Conservation (phyloP, 2,113 vertebrate genomes). For the Phasianus colchicus region DNA sequence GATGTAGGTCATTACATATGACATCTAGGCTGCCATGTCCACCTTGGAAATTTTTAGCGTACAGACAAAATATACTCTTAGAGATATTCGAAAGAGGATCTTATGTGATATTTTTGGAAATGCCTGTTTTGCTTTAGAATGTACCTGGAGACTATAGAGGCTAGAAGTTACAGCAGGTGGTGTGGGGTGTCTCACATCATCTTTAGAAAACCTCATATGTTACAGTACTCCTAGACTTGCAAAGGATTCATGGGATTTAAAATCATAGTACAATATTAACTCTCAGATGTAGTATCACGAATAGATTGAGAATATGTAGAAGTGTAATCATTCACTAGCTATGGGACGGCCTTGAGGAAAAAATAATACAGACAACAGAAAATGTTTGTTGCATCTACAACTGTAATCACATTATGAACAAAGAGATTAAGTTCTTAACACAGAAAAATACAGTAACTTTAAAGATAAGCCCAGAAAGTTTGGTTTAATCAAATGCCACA, state of each 20-base stretch:
- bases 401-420: conserved; percentile 52
- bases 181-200: not conserved
- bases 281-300: not conserved
- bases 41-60: not conserved
- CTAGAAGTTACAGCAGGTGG: not conserved
- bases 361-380: conserved; percentile 34
- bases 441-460: conserved; percentile 48
- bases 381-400: conserved; percentile 38
- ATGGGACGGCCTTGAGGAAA: not conserved
- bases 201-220: not conserved
- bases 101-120: not conserved
- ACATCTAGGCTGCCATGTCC: not conserved
- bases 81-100: not conserved
- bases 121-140: not conserved
- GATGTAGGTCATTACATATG: not conserved
- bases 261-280: not conserved
- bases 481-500: conserved; percentile 62
- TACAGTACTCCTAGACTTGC: not conserved
- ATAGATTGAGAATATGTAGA: not conserved
- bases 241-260: not conserved
- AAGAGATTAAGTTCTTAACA: conserved; percentile 60
- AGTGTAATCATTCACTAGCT: not conserved
- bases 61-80: not conserved
- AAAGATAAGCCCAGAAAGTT: conserved; percentile 32
- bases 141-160: not conserved